Evolutionary conservation across 37 sponge, comb jelly and placozoan genomes (phyloP), one percentile per base, ranked within the genome.

Genomic region (Chondrilla cf. caribensis): DNA sequence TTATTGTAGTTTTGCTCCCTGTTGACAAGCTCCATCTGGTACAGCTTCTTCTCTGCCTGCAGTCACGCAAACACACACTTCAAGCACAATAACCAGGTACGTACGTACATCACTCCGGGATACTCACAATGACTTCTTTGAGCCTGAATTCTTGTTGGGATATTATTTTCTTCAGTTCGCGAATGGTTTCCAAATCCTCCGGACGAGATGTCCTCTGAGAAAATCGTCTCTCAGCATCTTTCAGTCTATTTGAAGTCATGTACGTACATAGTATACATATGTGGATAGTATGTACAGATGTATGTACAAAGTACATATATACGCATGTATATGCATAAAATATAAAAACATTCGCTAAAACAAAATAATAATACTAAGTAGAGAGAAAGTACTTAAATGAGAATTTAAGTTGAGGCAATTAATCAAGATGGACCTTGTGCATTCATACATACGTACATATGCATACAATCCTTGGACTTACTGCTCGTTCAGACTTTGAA

Each of bases 1-100:
- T 92, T 91, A 82, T 97, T 97, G 85, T 97, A 97, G 82, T 93
- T 97, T 39, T 93, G 86, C 79, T 97, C 97, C 55, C 97, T 85
- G 79, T 97, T 97, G 75, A 94, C 81, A 82, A 97, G 70, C 83
- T 97, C 97, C 78, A 93, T 57, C 84, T 97, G 87, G 54, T 89
- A 97, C 54, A 94, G 39, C 37, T 83, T 83, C 77, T 89, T 91
- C 84, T 97, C 97, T 54, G 89, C 88, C 95, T 94, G 82, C 58
- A 85, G 2, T 22, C 29, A 62, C 29, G 15, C n/a, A n/a, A n/a
- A n/a, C n/a, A n/a, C n/a, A n/a, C n/a, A n/a, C n/a, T n/a, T 19
- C 29, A 62, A 28, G 29, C 68, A 67, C 68, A 67, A 3, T 18
- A 67, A 8, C n/a, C 32, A 67, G 0, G 64, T 22, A 60, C 9